Percentiles rank a stretch among this genome's conserved stretches.
These are phyloP conservation scores for Hoplias malabaricus DNA, from an alignment of 2,113 vertebrate species.

Conservation along the genomic window DNA sequence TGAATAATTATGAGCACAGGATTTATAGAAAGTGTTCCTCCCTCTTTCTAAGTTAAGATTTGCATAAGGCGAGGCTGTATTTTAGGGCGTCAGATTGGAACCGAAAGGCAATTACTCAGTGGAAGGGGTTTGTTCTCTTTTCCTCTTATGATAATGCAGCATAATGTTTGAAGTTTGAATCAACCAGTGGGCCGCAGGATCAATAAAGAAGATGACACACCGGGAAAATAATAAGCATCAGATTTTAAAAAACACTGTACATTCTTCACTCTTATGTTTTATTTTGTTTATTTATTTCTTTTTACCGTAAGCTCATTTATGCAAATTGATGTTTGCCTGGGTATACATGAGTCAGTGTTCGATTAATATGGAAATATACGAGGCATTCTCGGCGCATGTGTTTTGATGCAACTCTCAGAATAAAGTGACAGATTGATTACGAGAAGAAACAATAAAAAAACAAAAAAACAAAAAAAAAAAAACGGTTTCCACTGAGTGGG, in stretches of 20 bases:
- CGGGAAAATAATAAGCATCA: slow-evolving; percentile 18
- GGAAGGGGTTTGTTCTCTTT: not conserved
- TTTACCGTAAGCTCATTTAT: slow-evolving; percentile 11
- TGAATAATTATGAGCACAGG: no score
- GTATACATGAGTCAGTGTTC: slow-evolving; percentile 32
- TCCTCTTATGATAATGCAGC: not conserved
- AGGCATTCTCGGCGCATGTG: not conserved
- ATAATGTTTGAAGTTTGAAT: slow-evolving; percentile 9
- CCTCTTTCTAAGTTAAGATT: no score
- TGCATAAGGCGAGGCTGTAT: slow-evolving; percentile 19
- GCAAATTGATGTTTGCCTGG: slow-evolving; percentile 10
- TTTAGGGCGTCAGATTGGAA: not conserved
- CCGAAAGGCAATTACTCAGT: not conserved
- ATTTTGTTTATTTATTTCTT: not conserved
- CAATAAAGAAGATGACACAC: slow-evolving; percentile 21
- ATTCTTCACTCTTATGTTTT: not conserved
- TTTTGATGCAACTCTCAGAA: slow-evolving; percentile 15
- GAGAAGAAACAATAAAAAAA: not conserved
- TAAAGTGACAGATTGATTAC: slow-evolving; percentile 8
- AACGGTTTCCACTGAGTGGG: not conserved
- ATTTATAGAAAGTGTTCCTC: no score
- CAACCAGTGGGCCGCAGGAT: slow-evolving; percentile 13
- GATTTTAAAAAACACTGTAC: not conserved
- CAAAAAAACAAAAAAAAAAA: not conserved
- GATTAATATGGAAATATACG: slow-evolving; percentile 41